A percentile compares a stretch with the other conserved stretches of the same genome.
These are phyloP conservation scores for Macaca mulatta DNA, from an alignment of 2,113 vertebrate genomes.

Conservation along the genomic window DNA sequence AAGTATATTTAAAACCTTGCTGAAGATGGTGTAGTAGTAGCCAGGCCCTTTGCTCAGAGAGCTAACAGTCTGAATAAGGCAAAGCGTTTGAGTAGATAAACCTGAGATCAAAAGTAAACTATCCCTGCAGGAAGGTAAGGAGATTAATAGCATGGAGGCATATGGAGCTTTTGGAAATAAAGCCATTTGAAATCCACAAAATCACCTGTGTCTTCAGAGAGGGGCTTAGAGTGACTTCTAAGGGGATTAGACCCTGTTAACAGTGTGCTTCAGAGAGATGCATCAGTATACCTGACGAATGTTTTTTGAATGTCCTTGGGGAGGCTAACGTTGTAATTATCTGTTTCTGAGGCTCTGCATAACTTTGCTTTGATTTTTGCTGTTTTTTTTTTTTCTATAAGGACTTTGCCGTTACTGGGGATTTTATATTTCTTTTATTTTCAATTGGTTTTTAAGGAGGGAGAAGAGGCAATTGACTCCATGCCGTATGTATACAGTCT, in stretches of 20 bases:
- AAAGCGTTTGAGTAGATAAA: constrained; percentile 15
- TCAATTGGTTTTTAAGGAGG: neutral
- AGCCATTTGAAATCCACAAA: constrained; percentile 17
- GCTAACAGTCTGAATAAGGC: neutral
- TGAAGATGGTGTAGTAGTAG: neutral
- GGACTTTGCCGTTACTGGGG: neutral
- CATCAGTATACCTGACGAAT: neutral
- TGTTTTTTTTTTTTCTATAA: neutral
- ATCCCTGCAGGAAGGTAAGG: neutral
- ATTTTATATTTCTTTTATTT: constrained; percentile 44
- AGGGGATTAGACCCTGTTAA: neutral
- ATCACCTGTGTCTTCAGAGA: neutral
- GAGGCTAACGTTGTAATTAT: neutral
- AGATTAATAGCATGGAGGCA: neutral
- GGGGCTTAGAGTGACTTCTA: neutral
- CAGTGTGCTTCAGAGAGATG: neutral
- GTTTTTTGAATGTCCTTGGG: neutral
- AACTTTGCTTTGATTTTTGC: constrained; percentile 9
- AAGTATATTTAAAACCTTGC: neutral
- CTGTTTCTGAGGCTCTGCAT: neutral
- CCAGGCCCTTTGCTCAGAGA: neutral
- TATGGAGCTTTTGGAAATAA: neutral
- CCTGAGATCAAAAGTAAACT: neutral
- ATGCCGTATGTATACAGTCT: neutral
- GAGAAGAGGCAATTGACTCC: neutral